Base-by-base conservation (phyloP, 2,113 vertebrate species). In the Tetraodon nigroviridis region DNA sequence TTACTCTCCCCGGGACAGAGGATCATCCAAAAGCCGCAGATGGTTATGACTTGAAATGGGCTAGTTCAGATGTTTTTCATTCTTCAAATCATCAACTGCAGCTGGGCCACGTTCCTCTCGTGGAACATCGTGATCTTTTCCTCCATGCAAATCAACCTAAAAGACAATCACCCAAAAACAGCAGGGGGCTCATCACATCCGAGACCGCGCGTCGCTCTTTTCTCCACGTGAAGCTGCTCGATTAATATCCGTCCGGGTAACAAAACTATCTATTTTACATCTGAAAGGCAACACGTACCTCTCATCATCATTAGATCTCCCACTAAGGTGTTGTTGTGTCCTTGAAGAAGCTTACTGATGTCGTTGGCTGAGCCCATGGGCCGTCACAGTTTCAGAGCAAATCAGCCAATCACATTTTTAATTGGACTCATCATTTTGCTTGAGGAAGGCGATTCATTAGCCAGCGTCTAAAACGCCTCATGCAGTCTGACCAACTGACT, bases 231-330 rank as follows among this genome's bases (percentile, higher is more conserved):
- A 67, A 58, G 50, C 53, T 37, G 74, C 71, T 71, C 71, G 69
- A 72, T 78, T 64, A 75, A 71, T 67, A 61, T 64, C 60, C 46
- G 64, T 51, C 64, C 63, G 61, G 3, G 48, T n/a, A 58, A 73
- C 45, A 50, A 64, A 59, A 67, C 18, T 15, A 48, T 63, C 15
- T 29, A 52, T 73, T 77, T 59, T 71, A 58, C 61, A 59, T 71
- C 45, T 53, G 21, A 44, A 73, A 67, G 62, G 53, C 51, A 45
- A 51, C 29, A 18, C 57, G 47, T 42, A 64, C 54, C 19, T 6
- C 50, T 72, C 37, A 32, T 56, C 24, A 83, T 78, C 64, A 78
- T 27, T 10, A 42, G 49, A 56, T 42, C 24, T 67, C 14, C 19
- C 48, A 41, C 50, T 61, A 51, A 60, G 51, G 56, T 42, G 32